Evolutionary conservation across 2,113 vertebrate genomes (phyloP), one percentile per base, ranked within the genome.

Genomic region (Thalassoma bifasciatum): DNA sequence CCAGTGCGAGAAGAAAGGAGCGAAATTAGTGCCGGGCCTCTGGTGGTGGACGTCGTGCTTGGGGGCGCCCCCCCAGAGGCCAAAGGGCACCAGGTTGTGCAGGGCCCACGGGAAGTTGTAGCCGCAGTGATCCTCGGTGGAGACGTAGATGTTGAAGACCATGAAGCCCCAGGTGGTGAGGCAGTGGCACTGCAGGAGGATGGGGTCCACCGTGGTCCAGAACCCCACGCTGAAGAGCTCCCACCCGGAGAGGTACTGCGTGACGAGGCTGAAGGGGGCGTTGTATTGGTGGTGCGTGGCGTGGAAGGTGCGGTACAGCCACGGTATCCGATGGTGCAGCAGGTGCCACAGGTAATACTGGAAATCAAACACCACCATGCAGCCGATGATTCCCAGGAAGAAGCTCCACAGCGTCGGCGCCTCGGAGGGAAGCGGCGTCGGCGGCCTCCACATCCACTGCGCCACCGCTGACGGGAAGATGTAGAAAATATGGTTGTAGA

Each of bases 281-380:
- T 89, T 89, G 88, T 94, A 95, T 66, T 94, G 92, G 75, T 95
- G 94, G 87, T 95, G 94, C 44, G 94, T 76, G 1, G 93, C 93
- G 2, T 95, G 94, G 86, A 95, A 95, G 19, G 93, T 95, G 53
- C 92, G 87, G 89, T 95, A 94, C 49, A 95, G 64, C 94, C 94
- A 95, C 10, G 88, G 79, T 1, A 95, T 77, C 5, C 91, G 90
- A 77, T 95, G 94, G 85, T 95, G 94, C 66, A 95, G 66, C 13
- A 94, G 86, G 78, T 95, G 94, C 94, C 94, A 95, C 50, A 94
- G 70, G 84, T 94, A 95, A 46, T 94, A 95, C 89, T 95, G 94
- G 85, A 94, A 94, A 76, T 95, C 94, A 37, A 95, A 95, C 26
- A 95, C 84, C n/a, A 95, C 86, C 38, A 87, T 91, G 84, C 94